Conservation (phyloP, 2,797 vertebrate genomes). For the Phylloscopus collybita region DNA sequence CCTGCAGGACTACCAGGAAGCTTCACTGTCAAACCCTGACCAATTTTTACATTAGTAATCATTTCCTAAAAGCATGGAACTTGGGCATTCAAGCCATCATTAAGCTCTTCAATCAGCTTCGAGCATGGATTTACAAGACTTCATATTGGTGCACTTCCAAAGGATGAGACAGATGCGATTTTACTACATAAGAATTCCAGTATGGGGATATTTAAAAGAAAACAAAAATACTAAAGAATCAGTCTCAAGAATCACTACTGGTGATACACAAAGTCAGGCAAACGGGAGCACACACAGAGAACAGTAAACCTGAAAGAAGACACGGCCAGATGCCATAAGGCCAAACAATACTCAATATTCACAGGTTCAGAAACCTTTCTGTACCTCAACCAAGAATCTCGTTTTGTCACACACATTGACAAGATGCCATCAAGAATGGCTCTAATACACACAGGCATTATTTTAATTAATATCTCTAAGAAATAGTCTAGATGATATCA, state of each 20-base stretch:
- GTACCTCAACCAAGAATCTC: not conserved
- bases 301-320: not conserved
- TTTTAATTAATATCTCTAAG: not conserved
- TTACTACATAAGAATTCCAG: not conserved
- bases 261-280: not conserved
- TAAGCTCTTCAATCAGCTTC: not conserved
- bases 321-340: not conserved
- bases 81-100: not conserved
- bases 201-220: not conserved
- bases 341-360: not conserved
- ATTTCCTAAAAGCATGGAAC: not conserved
- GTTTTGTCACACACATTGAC: not conserved
- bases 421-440: not conserved
- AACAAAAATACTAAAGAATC: not conserved
- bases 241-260: not conserved
- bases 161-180: not conserved
- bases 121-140: not conserved
- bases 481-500: not conserved
- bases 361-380: not conserved
- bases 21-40: not conserved
- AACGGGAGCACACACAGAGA: accelerated
- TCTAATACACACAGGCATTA: not conserved
- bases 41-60: not conserved
- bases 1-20: not conserved
- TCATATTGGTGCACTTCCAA: not conserved